Base-by-base conservation (phyloP, 2,797 vertebrate genomes). In the Iguana delicatissima region DNA sequence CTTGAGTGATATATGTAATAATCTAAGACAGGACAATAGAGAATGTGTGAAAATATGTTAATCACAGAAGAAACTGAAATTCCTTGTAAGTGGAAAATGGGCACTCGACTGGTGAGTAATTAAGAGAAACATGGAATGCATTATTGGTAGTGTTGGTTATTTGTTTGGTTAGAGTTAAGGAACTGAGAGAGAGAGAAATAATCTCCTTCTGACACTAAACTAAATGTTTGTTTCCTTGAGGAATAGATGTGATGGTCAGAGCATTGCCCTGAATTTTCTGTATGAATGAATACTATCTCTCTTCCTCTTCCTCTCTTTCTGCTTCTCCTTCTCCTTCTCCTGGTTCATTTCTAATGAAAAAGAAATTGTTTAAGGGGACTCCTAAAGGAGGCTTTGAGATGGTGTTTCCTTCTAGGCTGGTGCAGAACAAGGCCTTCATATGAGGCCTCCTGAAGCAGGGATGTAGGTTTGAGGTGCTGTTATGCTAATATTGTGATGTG, bases 21-120 rank as follows among this genome's bases (percentile, higher is more conserved):
- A 16, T 80, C 22, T 55, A 72, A 55, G n/a, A 2, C 52, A 57
- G 50, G 14, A 80, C 35, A 80, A 52, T 55, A 38, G n/a, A 69
- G n/a, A 82, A n/a, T 62, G 79, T 77, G 46, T 82, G 76, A 81
- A 81, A 38, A 82, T 82, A 82, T 10, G 80, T 81, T 81, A 81
- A 73, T 35, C 62, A 62, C 52, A 35, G 59, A 87, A 87, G 16
- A 22, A 87, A 80, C 38, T 82, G 35, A 57, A 82, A 82, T 81
- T 81, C 35, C n/a, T 82, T 57, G 35, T 1, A 82, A 88, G n/a
- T 73, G 50, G n/a, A 82, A 82, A 88, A 88, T 82, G 4, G 64
- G 79, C 79, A 79, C 42, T 20, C n/a, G 72, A 13, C 42, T 22
- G 35, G 57, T 57, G 4, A 42, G 6, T 9, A 46, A 22, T 67